These are phyloP conservation scores for Vulpes vulpes DNA, from an alignment of 2,113 vertebrate species.

Conservation along the genomic window DNA sequence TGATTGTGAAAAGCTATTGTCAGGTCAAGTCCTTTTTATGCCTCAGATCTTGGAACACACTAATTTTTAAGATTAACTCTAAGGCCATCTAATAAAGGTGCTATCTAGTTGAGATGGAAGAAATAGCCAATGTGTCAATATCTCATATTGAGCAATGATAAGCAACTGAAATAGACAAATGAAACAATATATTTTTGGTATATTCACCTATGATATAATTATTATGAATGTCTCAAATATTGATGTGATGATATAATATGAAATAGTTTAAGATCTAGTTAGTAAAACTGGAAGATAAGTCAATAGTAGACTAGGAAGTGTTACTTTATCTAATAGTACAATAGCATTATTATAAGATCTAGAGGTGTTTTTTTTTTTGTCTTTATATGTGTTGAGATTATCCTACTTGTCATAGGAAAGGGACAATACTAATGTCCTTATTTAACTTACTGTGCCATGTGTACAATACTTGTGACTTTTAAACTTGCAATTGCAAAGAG, in stretches of 20 bases:
- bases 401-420: not conserved
- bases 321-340: not conserved
- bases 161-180: not conserved
- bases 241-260: not conserved
- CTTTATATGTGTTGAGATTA: not conserved
- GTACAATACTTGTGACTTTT: not conserved
- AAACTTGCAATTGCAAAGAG: not conserved
- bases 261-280: conserved; percentile 42
- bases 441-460: not conserved
- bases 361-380: not conserved
- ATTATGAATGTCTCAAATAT: not conserved
- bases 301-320: not conserved
- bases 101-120: not conserved
- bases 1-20: not conserved
- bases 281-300: conserved; percentile 20
- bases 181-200: not conserved
- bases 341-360: conserved; percentile 17
- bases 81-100: not conserved
- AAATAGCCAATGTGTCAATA: conserved; percentile 7
- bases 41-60: not conserved
- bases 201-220: not conserved
- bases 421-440: not conserved
- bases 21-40: not conserved
- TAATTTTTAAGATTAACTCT: conserved; percentile 9
- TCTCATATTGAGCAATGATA: not conserved